Evolutionary conservation across 1,140 invertebrate species (phyloP).

Genomic region (Metaphire vulgaris): DNA sequence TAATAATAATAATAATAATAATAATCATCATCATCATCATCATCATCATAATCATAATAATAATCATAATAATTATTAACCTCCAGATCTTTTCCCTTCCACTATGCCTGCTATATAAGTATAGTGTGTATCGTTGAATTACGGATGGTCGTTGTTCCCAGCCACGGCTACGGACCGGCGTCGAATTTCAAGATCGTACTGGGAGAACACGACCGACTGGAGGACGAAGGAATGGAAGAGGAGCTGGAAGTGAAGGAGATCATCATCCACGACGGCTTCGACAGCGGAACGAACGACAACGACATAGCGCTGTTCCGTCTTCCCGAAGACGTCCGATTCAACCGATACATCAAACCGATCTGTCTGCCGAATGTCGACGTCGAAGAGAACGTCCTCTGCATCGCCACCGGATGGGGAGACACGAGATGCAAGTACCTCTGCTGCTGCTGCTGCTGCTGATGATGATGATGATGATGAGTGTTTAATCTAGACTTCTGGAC

Average conservation of each 20-base stretch:
- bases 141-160: too few species aligned
- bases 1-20: too few species aligned
- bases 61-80: too few species aligned
- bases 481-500: too few species aligned
- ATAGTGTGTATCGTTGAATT: too few species aligned
- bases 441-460: slow-evolving; percentile 2
- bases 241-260: neutral
- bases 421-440: neutral
- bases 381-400: slow-evolving; percentile 8
- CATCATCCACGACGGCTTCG: slow-evolving; percentile 14
- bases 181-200: neutral
- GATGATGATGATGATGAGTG: slow-evolving; percentile 26
- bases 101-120: too few species aligned
- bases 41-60: too few species aligned
- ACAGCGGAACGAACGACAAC: slow-evolving; percentile 2
- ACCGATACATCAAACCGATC: slow-evolving; percentile 13
- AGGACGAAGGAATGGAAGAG: slow-evolving; percentile 16
- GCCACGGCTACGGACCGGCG: neutral
- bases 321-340: slow-evolving; percentile 2
- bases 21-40: too few species aligned
- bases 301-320: slow-evolving; percentile 22
- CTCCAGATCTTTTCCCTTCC: too few species aligned
- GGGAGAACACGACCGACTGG: slow-evolving; percentile 14
- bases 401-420: slow-evolving; percentile 20
- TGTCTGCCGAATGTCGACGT: slow-evolving; percentile 15